Evolutionary conservation across 1,140 invertebrate genomes (phyloP).

Genomic region (Habropoda laboriosa): DNA sequence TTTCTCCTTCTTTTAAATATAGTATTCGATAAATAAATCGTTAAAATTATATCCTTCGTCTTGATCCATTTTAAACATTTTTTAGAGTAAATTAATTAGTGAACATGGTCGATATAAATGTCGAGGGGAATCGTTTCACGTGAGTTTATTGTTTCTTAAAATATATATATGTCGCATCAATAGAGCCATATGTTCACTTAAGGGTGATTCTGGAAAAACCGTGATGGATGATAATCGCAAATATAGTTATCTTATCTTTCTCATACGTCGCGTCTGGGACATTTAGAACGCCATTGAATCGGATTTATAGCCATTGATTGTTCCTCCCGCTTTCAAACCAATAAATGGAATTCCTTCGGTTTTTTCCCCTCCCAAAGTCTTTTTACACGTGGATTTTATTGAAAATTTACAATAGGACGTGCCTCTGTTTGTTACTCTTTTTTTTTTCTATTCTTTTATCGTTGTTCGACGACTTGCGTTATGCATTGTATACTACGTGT

Average conservation of each 20-base stretch:
- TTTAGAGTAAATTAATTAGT: no score
- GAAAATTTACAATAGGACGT: conserved; percentile 39
- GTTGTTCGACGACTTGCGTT: not conserved
- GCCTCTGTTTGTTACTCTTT: not conserved
- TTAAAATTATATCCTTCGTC: not conserved
- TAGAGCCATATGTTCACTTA: conserved; percentile 58
- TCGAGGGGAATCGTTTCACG: not conserved
- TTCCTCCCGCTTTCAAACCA: conserved; percentile 33
- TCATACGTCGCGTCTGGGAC: conserved; percentile 29
- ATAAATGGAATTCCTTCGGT: conserved; percentile 22
- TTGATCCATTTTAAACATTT: not conserved
- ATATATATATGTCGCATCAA: conserved; percentile 26
- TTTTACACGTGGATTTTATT: conserved; percentile 8
- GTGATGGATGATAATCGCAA: conserved; percentile 54
- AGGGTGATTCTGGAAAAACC: conserved; percentile 46
- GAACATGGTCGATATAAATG: no score
- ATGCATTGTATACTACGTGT: not conserved
- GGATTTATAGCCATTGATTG: conserved; percentile 58
- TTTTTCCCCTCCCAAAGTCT: not conserved
- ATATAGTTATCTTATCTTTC: conserved; percentile 60
- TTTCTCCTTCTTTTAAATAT: conserved; percentile 5
- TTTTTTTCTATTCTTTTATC: not conserved
- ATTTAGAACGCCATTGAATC: conserved; percentile 55
- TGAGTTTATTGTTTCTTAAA: conserved; percentile 30
- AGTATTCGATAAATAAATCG: not conserved